Conservation (phyloP, 2,113 vertebrate genomes). For the Tetrax tetrax region DNA sequence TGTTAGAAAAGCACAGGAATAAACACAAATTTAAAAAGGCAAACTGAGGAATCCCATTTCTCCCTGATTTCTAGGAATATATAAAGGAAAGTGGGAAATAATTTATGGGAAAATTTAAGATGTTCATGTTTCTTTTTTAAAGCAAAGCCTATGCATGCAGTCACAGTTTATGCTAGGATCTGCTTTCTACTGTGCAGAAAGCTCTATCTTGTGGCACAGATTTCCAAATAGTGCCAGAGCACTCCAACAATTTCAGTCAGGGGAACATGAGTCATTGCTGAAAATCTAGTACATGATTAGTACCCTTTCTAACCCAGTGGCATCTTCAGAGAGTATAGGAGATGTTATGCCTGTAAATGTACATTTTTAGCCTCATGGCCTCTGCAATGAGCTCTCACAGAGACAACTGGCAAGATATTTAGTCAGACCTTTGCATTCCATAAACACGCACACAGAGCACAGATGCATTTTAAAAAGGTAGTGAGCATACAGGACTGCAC, state of each 20-base stretch:
- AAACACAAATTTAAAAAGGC: not conserved
- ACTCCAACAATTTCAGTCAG: not conserved
- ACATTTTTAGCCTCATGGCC: not conserved
- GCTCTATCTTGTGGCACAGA: not conserved
- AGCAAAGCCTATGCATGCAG: not conserved
- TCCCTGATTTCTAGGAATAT: not conserved
- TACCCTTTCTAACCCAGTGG: not conserved
- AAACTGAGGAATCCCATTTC: not conserved
- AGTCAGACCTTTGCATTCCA: not conserved
- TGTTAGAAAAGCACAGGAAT: not conserved
- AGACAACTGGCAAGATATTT: not conserved
- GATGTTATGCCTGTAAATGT: not conserved
- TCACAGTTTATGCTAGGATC: not conserved
- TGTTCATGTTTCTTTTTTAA: not conserved
- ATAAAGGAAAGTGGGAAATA: not conserved
- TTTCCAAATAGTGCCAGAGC: not conserved
- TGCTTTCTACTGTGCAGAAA: not conserved
- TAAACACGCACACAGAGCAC: not conserved
- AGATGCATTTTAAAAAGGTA: not conserved
- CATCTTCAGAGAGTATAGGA: not conserved
- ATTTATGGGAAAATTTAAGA: not conserved
- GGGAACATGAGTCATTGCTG: not conserved
- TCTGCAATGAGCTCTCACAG: not conserved
- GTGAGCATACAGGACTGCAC: not conserved
- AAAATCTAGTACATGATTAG: not conserved